A percentile compares a stretch with the other conserved stretches of the same genome.
Evolutionary conservation across 2,113 vertebrate genomes (phyloP).

Genomic region (Oophaga pumilio): DNA sequence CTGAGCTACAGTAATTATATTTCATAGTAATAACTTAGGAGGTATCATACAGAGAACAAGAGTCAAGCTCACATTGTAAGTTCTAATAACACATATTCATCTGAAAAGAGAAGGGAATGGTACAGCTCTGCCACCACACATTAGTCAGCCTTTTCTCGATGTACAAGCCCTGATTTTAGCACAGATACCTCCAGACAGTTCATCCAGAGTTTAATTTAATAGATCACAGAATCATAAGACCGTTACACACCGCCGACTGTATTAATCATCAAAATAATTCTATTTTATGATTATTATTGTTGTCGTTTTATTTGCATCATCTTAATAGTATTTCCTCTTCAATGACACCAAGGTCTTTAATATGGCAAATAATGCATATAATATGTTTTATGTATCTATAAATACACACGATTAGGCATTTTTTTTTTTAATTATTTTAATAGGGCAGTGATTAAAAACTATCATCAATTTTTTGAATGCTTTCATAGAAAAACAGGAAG

Average conservation of each 20-base stretch:
- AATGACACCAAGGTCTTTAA: background rate
- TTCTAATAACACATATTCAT: slow-evolving; percentile 22
- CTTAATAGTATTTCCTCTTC: background rate
- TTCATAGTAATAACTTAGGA: slow-evolving; percentile 62
- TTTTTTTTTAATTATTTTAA: background rate
- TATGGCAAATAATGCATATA: background rate
- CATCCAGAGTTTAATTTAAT: background rate
- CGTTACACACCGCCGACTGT: background rate
- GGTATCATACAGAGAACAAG: slow-evolving; percentile 55
- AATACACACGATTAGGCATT: background rate
- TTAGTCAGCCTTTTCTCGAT: background rate
- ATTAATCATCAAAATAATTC: background rate
- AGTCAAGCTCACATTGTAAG: slow-evolving; percentile 47
- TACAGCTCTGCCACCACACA: background rate
- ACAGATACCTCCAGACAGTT: slow-evolving; percentile 8
- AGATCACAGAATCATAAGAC: background rate
- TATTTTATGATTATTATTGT: background rate
- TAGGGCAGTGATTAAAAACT: too few relatives aligned
- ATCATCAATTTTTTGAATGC: background rate
- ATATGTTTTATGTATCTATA: background rate
- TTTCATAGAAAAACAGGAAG: too few relatives aligned
- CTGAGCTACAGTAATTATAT: slow-evolving; percentile 65
- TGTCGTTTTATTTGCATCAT: background rate
- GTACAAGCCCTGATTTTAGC: background rate
- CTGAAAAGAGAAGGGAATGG: slow-evolving; percentile 21